These are phyloP conservation scores for Mercenaria mercenaria DNA, from an alignment of 1,140 invertebrate genomes.

Conservation along the genomic window DNA sequence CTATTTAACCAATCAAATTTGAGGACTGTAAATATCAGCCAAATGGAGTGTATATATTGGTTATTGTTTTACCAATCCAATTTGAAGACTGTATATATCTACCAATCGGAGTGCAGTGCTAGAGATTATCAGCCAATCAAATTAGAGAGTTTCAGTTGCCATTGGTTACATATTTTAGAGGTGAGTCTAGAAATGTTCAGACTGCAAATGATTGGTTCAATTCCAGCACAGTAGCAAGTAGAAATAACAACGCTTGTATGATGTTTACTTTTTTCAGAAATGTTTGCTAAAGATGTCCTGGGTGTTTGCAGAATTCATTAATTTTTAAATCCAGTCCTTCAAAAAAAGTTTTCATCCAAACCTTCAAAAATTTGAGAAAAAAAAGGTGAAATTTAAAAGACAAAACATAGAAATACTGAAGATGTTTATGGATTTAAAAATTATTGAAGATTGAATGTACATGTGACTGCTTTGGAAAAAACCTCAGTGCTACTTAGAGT, in stretches of 20 bases:
- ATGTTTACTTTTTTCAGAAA: not conserved
- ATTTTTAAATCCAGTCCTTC: constrained; percentile 19
- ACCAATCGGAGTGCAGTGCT: constrained; percentile 32
- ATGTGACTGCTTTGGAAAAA: not conserved
- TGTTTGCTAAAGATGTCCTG: not conserved
- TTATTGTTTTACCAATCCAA: constrained; percentile 13
- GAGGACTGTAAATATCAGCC: constrained; percentile 44
- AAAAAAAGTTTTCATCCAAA: not conserved
- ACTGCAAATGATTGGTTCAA: constrained; percentile 30
- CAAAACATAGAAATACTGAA: not conserved
- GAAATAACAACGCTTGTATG: constrained; percentile 2
- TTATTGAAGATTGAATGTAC: constrained; percentile 11
- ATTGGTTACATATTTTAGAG: constrained; percentile 9
- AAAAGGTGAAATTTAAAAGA: not conserved
- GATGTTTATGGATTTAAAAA: constrained; percentile 1
- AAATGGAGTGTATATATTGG: constrained; percentile 40
- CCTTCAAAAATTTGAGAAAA: too few relatives aligned
- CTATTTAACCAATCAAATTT: constrained; percentile 18
- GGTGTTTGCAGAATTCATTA: not conserved
- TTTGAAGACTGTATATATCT: constrained; percentile 47
- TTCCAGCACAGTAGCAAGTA: constrained; percentile 40
- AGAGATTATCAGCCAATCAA: constrained; percentile 41
- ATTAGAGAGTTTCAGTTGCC: constrained; percentile 18
- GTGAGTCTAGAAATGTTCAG: constrained; percentile 48
- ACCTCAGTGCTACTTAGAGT: constrained; percentile 35